Base-by-base conservation (phyloP, 2,797 vertebrate species). In the Typhlichthys subterraneus region DNA sequence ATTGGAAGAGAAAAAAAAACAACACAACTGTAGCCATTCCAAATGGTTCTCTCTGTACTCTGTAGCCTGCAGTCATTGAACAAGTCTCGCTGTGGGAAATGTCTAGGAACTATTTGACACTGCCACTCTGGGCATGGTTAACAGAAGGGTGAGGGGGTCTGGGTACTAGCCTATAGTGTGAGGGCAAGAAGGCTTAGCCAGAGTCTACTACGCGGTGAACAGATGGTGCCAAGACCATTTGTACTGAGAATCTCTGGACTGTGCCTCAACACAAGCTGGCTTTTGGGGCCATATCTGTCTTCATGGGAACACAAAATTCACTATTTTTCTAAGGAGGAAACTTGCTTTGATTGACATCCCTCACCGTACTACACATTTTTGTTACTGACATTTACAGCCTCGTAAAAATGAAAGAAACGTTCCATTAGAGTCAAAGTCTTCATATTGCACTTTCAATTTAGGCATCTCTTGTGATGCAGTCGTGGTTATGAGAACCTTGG, bases 201-300 rank as follows among this genome's bases (percentile, higher is more conserved):
- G 51, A 9, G 63, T 63, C 70, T 76, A 29, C 23, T 74, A 69
- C 53, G 23, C 53, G 62, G 48, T 12, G 61, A 79, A 62, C 82
- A 84, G 79, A 76, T 81, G 75, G 74, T 67, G 75, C 46, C 53
- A 49, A 48, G 48, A 50, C 69, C n/a, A 63, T 69, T 60, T 48
- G 55, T 49, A 33, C 63, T 45, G 59, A 63, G 42, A 56, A 46
- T 58, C 51, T 51, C 54, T 51, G 31, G 42, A 33, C 61, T 51
- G 17, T 65, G 46, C 45, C 60, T 53, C 60, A 72, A 66, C 60
- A 49, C 67, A 57, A 52, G 13, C n/a, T 48, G 23, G 55, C 58
- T 56, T 19, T 12, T 38, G 12, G 7, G 45, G 46, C 5, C 10
- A n/a, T 59, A 52, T 63, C 42, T 13, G 5, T n/a, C 48, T 48